Conservation (phyloP, 2,113 vertebrate genomes). For the Hypanus sabinus region DNA sequence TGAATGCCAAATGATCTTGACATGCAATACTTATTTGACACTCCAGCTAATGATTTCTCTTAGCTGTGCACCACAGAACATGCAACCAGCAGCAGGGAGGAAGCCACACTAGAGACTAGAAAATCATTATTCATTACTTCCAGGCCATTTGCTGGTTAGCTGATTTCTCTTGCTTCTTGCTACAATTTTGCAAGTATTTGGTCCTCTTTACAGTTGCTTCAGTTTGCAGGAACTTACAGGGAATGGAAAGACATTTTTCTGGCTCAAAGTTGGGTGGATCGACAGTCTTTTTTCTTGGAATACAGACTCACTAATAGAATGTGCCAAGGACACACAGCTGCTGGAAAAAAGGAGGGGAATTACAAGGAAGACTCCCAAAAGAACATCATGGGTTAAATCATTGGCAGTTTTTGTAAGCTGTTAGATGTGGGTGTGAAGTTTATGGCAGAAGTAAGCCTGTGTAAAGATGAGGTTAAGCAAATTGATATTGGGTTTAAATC, state of each 20-base stretch:
- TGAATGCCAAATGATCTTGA: neutral
- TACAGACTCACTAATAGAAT: neutral
- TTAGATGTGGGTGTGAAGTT: neutral
- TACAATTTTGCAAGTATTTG: neutral
- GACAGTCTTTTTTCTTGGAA: neutral
- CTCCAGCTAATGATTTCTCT: neutral
- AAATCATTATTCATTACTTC: neutral
- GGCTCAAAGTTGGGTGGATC: no score
- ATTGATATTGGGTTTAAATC: neutral
- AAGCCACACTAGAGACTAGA: no score
- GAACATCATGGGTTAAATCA: neutral
- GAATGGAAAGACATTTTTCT: no score
- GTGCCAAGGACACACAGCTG: neutral
- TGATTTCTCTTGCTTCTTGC: neutral
- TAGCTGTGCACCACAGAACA: neutral
- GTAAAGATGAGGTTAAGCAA: neutral
- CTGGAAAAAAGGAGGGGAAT: neutral
- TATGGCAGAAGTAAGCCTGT: neutral
- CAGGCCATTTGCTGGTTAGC: neutral
- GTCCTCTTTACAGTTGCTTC: neutral
- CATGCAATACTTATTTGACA: neutral
- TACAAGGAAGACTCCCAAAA: neutral
- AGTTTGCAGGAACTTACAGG: neutral
- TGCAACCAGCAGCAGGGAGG: no score
- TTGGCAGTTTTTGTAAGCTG: neutral